Conservation (phyloP, 2,113 vertebrate genomes). For the Apteryx owenii region DNA sequence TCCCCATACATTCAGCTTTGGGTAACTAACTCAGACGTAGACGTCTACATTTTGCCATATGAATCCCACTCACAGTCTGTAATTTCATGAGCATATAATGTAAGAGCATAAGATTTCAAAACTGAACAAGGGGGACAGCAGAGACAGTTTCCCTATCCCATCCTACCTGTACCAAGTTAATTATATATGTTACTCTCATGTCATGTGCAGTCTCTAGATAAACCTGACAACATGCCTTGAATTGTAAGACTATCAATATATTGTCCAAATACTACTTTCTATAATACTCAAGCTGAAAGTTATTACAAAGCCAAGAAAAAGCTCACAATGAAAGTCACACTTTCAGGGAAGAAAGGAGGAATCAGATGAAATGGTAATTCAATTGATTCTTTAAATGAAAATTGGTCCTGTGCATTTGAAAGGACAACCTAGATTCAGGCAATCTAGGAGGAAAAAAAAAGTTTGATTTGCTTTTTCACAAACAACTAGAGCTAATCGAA, state of each 20-base stretch:
- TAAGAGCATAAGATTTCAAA: conserved; percentile 32
- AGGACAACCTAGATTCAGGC: neutral
- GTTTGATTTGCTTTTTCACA: conserved; percentile 14
- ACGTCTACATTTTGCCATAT: conserved; percentile 50
- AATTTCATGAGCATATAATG: neutral
- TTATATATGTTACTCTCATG: neutral
- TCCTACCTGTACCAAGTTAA: neutral
- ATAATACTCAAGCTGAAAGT: neutral
- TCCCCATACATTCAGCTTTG: conserved; percentile 47
- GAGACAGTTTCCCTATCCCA: neutral
- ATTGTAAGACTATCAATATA: conserved; percentile 25
- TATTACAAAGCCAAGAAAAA: neutral
- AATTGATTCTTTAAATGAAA: neutral
- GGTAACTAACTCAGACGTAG: conserved; percentile 63
- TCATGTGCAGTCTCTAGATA: neutral
- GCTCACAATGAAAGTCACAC: neutral
- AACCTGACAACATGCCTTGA: conserved; percentile 16
- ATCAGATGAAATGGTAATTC: neutral
- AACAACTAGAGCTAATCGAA: conserved; percentile 16
- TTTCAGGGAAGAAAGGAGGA: neutral
- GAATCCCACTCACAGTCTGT: conserved; percentile 70
- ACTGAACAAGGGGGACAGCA: neutral
- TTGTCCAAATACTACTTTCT: neutral
- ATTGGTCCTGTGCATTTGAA: neutral
- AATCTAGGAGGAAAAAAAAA: neutral